phyloP scores from a whole-genome alignment of 2,888 invertebrate genomes.

The Acleris emargana region DNA sequence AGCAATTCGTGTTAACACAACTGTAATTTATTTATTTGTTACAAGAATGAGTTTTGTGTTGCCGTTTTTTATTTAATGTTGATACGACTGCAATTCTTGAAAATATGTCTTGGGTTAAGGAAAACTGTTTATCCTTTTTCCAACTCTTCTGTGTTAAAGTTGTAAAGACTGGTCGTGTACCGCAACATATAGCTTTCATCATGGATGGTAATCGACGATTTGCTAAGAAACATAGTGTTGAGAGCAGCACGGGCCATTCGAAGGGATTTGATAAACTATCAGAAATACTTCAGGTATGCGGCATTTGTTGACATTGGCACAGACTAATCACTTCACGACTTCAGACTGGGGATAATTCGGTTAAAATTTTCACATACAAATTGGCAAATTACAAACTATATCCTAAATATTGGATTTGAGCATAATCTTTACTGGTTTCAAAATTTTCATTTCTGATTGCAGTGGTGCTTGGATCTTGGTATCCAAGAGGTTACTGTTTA shows the following conservation, averaged over 20 bases:
- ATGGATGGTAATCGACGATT: constrained; percentile 99
- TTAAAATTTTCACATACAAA: too few relatives aligned
- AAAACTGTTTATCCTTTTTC: constrained; percentile 88
- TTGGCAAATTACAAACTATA: too few relatives aligned
- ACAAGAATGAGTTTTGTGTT: background rate
- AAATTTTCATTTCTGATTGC: constrained; percentile 42
- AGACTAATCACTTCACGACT: too few relatives aligned
- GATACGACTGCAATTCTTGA: background rate
- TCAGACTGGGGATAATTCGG: too few relatives aligned
- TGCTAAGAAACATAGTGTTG: constrained; percentile 91
- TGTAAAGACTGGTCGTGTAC: constrained; percentile 91
- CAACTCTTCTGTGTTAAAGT: constrained; percentile 88
- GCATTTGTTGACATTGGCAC: background rate
- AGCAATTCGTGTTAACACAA: constrained; percentile 1
- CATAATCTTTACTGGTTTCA: too few relatives aligned
- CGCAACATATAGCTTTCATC: constrained; percentile 97
- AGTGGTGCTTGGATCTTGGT: constrained; percentile 96
- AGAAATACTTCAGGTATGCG: constrained; percentile 88
- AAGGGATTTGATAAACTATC: constrained; percentile 92
- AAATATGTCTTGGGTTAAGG: constrained; percentile 88
- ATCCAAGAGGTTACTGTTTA: constrained; percentile 98
- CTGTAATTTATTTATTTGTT: too few relatives aligned
- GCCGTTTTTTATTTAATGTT: background rate
- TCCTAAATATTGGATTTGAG: too few relatives aligned
- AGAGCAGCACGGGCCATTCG: constrained; percentile 91